A percentile compares a stretch with the other conserved stretches of the same genome.
Evolutionary conservation across 2,113 vertebrate species (phyloP).

Genomic region (Leucopternis melanops): DNA sequence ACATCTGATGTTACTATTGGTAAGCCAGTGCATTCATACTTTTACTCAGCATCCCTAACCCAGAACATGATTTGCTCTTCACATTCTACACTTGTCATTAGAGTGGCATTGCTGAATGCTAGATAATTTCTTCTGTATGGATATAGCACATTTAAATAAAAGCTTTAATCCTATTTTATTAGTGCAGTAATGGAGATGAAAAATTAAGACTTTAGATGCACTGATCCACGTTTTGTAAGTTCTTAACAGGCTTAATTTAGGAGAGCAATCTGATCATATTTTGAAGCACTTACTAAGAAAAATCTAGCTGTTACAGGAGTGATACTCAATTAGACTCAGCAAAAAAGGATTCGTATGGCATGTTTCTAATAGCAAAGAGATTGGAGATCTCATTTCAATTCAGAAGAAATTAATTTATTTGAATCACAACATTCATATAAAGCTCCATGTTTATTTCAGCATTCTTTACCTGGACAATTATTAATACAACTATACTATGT

Average conservation of each 20-base stretch:
- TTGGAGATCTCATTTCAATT: background rate
- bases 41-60: background rate
- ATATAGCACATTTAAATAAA: background rate
- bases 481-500: background rate
- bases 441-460: background rate
- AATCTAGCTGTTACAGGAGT: background rate
- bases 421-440: background rate
- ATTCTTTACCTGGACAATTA: slow-evolving; percentile 20
- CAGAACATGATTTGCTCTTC: background rate
- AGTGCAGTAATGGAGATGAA: background rate
- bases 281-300: slow-evolving; percentile 21
- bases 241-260: slow-evolving; percentile 39
- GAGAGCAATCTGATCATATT: slow-evolving; percentile 21
- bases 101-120: background rate
- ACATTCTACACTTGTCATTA: background rate
- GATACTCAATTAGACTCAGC: background rate
- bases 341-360: background rate
- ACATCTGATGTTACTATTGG: background rate
- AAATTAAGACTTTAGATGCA: slow-evolving; percentile 9
- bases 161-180: background rate
- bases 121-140: background rate
- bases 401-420: background rate
- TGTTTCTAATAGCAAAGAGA: background rate
- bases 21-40: background rate
- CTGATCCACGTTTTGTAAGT: background rate